Conservation (phyloP, 2,113 vertebrate genomes). For the Gopherus evgoodei region DNA sequence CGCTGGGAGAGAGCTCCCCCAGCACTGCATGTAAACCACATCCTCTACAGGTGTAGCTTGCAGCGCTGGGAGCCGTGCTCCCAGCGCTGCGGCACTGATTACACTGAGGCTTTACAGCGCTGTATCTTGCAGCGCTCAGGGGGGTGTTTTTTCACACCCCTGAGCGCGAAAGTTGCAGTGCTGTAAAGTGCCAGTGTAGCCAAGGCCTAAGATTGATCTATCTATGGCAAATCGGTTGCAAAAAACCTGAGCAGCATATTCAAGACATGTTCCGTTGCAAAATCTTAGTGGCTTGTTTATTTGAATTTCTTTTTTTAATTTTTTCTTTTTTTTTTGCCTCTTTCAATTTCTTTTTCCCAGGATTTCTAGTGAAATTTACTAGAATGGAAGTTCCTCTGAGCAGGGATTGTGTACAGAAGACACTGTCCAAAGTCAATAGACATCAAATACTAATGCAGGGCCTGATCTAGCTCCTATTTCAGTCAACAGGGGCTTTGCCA, state of each 20-base stretch:
- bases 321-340: background rate
- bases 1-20: no score
- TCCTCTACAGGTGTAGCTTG: no score
- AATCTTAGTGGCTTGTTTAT: background rate
- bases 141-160: no score
- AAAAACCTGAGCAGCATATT: background rate
- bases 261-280: background rate
- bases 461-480: background rate
- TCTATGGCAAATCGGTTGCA: conserved; percentile 18
- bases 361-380: background rate
- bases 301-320: background rate
- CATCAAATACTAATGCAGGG: background rate
- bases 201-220: background rate
- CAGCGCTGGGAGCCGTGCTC: no score
- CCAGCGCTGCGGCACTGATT: no score
- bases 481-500: background rate
- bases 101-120: no score
- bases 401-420: background rate
- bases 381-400: background rate
- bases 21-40: no score
- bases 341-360: background rate
- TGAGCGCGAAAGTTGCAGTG: no score
- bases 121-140: no score
- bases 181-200: no score
- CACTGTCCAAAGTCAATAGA: background rate